phyloP scores from a whole-genome alignment of 2,113 vertebrate genomes.

The Callaeas wilsoni region DNA sequence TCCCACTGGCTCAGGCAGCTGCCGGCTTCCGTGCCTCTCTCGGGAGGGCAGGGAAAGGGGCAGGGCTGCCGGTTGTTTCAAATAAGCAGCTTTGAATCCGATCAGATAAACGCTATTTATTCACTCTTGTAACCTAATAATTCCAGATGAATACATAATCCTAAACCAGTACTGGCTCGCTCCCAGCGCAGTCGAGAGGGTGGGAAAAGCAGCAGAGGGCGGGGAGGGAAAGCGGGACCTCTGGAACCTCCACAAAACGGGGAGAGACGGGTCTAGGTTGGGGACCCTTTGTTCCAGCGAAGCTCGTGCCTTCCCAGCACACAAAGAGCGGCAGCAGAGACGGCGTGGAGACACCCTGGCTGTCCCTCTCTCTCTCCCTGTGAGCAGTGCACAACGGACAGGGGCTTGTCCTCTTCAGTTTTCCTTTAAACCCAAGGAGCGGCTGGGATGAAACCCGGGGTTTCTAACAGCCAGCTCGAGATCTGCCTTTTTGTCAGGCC shows the following conservation, averaged over 20 bases:
- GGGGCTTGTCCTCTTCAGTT: neutral
- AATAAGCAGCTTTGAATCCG: conserved; percentile 35
- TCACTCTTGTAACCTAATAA: conserved; percentile 48
- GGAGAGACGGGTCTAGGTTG: neutral
- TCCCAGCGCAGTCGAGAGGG: conserved; percentile 2
- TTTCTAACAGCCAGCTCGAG: neutral
- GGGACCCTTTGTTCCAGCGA: neutral
- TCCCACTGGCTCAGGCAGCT: neutral
- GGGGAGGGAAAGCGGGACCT: neutral
- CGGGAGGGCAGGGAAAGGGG: neutral
- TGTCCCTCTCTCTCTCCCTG: neutral
- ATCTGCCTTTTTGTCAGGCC: neutral
- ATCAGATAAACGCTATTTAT: conserved; percentile 57
- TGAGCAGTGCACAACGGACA: neutral
- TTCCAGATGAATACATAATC: conserved; percentile 53
- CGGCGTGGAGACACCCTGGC: neutral
- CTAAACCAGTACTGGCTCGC: conserved; percentile 23
- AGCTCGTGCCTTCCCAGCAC: neutral
- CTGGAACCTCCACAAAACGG: neutral
- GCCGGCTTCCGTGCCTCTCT: neutral
- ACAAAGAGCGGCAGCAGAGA: neutral
- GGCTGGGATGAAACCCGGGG: neutral
- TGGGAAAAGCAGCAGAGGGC: conserved; percentile 18
- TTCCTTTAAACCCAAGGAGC: neutral
- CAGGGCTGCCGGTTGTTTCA: conserved; percentile 5